Evolutionary conservation across 1,140 invertebrate genomes (phyloP).

Genomic region (Galleria mellonella): DNA sequence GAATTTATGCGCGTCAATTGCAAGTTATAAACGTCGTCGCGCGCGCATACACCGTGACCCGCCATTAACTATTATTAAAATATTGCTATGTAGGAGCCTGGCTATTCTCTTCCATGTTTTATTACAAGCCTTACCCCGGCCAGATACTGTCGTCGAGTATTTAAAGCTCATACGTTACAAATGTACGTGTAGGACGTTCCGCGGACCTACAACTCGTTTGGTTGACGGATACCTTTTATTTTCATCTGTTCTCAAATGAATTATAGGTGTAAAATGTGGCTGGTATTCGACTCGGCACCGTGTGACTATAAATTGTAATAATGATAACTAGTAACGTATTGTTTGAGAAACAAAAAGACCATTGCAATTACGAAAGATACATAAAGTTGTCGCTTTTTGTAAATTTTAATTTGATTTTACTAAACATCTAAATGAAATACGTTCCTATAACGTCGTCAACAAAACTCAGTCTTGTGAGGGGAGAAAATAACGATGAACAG

Average conservation of each 20-base stretch:
- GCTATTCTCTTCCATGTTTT: slow-evolving; percentile 63
- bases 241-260: slow-evolving; percentile 39
- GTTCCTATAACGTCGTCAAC: not conserved
- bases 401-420: too few relatives aligned
- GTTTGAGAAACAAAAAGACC: slow-evolving; percentile 2
- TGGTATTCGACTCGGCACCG: slow-evolving; percentile 27
- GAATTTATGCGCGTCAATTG: slow-evolving; percentile 55
- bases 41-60: slow-evolving; percentile 47
- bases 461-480: slow-evolving; percentile 15
- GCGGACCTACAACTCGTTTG: slow-evolving; percentile 37
- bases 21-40: slow-evolving; percentile 61
- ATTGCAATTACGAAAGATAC: slow-evolving; percentile 1
- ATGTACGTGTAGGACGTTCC: slow-evolving; percentile 42
- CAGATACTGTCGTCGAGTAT: slow-evolving; percentile 62
- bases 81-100: slow-evolving; percentile 58
- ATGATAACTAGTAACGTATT: slow-evolving; percentile 23
- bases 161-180: slow-evolving; percentile 56
- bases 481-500: slow-evolving; percentile 35
- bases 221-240: slow-evolving; percentile 49
- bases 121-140: slow-evolving; percentile 39
- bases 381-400: too few relatives aligned
- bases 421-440: too few relatives aligned
- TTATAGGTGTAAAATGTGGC: slow-evolving; percentile 44
- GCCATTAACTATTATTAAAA: slow-evolving; percentile 70
- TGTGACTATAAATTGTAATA: slow-evolving; percentile 42